Conservation (phyloP, 2,113 vertebrate genomes). For the Heptranchias perlo region DNA sequence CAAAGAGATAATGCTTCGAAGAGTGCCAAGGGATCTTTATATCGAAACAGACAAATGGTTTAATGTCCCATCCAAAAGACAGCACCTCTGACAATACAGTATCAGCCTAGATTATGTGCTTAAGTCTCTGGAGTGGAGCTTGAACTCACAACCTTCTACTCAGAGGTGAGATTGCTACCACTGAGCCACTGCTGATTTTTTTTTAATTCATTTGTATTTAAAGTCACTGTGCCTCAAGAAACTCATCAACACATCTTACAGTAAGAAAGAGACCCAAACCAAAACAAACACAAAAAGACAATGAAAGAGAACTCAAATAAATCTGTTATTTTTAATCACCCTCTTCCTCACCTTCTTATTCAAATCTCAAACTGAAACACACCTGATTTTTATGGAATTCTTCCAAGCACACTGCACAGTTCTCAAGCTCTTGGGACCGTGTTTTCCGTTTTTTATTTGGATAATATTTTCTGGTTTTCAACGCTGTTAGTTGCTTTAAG, state of each 20-base stretch:
- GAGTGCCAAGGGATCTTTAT: not conserved
- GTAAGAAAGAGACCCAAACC: not conserved
- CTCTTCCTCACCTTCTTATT: not conserved
- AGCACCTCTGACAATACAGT: not conserved
- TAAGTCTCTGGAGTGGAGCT: not conserved
- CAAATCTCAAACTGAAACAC: not conserved
- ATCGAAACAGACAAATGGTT: not conserved
- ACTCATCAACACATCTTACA: not conserved
- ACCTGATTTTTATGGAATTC: conserved; percentile 86
- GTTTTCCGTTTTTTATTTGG: conserved; percentile 53
- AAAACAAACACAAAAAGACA: not conserved
- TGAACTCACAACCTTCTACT: not conserved
- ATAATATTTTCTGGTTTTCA: conserved; percentile 75
- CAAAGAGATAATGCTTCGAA: not conserved
- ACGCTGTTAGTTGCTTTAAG: conserved; percentile 59
- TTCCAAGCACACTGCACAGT: conserved; percentile 85
- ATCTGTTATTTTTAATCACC: not conserved
- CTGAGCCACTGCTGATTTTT: not conserved
- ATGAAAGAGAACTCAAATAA: not conserved
- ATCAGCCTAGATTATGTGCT: not conserved
- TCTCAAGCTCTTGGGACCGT: conserved; percentile 60
- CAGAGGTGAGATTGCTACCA: not conserved
- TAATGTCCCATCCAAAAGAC: not conserved
- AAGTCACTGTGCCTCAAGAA: not conserved
- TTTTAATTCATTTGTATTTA: not conserved